A percentile compares a stretch with the other conserved stretches of the same genome.
Conservation (phyloP, 2,888 invertebrate genomes). For the Chalcis sispes region DNA sequence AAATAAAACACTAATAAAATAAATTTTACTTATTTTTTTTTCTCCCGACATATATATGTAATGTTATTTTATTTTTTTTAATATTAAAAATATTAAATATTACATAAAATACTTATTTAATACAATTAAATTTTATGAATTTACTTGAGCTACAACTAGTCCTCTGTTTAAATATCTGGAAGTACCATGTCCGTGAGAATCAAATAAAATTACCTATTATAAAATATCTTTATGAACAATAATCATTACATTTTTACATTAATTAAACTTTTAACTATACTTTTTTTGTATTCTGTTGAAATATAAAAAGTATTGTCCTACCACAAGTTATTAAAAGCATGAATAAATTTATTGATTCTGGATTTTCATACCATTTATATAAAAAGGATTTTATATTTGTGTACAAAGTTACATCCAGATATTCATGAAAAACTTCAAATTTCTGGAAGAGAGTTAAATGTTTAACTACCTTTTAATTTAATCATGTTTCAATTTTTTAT, state of each 20-base stretch:
- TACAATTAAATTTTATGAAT: constrained; percentile 1
- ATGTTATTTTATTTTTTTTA: too few relatives aligned
- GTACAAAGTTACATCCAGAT: constrained; percentile 74
- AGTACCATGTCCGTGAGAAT: constrained; percentile 76
- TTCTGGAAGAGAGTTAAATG: constrained; percentile 69
- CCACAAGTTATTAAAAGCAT: constrained; percentile 78
- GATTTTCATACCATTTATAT: constrained; percentile 75
- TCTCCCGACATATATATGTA: too few relatives aligned
- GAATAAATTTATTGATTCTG: constrained; percentile 75
- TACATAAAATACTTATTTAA: too few relatives aligned
- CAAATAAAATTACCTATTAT: constrained; percentile 76
- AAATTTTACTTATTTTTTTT: constrained; percentile 20
- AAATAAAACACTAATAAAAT: too few relatives aligned
- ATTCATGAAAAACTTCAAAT: constrained; percentile 76
- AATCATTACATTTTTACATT: too few relatives aligned
- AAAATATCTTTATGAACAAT: constrained; percentile 7
- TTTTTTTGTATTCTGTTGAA: constrained; percentile 75
- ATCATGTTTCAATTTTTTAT: too few relatives aligned
- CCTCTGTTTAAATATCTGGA: constrained; percentile 74
- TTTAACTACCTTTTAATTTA: too few relatives aligned
- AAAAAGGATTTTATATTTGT: constrained; percentile 75
- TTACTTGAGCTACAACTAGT: constrained; percentile 77
- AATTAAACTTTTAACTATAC: constrained; percentile 57
- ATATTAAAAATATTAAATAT: too few relatives aligned
- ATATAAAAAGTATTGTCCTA: constrained; percentile 77